phyloP scores from a whole-genome alignment of 2,797 vertebrate genomes.

The Diglossa cyanea region DNA sequence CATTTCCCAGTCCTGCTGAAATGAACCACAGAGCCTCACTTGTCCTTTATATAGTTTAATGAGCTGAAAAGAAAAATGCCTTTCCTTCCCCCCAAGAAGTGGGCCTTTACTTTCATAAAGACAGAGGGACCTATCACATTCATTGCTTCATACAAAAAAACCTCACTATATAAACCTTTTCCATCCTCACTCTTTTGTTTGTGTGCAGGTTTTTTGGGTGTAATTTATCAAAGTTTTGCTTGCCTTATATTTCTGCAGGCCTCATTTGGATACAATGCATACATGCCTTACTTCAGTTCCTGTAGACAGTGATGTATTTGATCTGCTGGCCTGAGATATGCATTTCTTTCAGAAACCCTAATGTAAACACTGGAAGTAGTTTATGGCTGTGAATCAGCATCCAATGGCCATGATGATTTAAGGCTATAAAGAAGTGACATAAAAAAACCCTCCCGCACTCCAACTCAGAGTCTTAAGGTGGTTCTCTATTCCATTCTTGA shows the following conservation, averaged over 20 bases:
- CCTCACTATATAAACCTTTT: not conserved
- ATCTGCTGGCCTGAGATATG: slow-evolving; percentile 50
- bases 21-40: not conserved
- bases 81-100: not conserved
- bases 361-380: slow-evolving; percentile 56
- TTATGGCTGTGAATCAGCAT: slow-evolving; percentile 46
- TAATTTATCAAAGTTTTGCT: not conserved
- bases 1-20: too few species aligned
- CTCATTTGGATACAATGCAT: not conserved
- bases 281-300: slow-evolving; percentile 18
- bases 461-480: not conserved
- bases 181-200: not conserved
- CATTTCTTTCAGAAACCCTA: slow-evolving; percentile 29
- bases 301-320: slow-evolving; percentile 41
- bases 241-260: not conserved
- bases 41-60: not conserved
- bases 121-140: not conserved
- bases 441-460: not conserved
- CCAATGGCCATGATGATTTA: slow-evolving; percentile 29
- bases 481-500: not conserved
- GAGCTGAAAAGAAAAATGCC: not conserved
- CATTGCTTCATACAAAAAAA: not conserved
- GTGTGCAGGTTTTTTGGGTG: not conserved
- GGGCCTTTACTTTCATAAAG: not conserved
- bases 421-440: not conserved